Conservation (phyloP, 2,113 vertebrate species). For the Ornithorhynchus anatinus region DNA sequence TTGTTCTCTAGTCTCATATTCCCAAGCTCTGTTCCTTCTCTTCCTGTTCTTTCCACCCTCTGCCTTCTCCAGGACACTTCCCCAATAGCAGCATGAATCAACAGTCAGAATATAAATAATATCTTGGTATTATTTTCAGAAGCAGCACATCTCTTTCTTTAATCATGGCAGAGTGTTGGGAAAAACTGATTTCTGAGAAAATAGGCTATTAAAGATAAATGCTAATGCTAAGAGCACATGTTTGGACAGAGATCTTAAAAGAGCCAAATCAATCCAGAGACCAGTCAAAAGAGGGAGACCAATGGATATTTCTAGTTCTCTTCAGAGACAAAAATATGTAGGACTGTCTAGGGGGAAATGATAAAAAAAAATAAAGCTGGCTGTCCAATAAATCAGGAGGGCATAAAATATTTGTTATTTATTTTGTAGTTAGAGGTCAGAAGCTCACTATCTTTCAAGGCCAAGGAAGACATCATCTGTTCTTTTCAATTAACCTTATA, state of each 20-base stretch:
- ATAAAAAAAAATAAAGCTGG: neutral
- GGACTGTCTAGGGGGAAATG: neutral
- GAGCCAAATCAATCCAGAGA: neutral
- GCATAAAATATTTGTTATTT: slow-evolving; percentile 13
- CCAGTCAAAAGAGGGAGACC: neutral
- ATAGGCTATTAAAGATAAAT: no score
- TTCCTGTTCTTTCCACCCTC: no score
- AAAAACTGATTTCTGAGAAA: no score
- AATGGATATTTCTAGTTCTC: neutral
- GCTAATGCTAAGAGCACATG: no score
- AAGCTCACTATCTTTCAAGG: slow-evolving; percentile 18
- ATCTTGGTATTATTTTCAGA: no score
- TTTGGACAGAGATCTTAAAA: neutral
- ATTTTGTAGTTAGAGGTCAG: slow-evolving; percentile 26
- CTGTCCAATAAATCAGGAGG: slow-evolving; percentile 18
- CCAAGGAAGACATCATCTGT: neutral
- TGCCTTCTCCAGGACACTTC: no score
- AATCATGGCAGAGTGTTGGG: no score
- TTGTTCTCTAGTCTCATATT: no score
- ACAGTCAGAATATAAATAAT: no score
- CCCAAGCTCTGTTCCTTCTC: no score
- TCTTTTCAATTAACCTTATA: slow-evolving; percentile 50
- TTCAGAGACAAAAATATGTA: neutral
- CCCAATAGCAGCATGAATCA: no score
- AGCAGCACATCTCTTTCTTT: no score